Evolutionary conservation across 2,797 vertebrate species (phyloP).

Genomic region (Typhlichthys subterraneus): DNA sequence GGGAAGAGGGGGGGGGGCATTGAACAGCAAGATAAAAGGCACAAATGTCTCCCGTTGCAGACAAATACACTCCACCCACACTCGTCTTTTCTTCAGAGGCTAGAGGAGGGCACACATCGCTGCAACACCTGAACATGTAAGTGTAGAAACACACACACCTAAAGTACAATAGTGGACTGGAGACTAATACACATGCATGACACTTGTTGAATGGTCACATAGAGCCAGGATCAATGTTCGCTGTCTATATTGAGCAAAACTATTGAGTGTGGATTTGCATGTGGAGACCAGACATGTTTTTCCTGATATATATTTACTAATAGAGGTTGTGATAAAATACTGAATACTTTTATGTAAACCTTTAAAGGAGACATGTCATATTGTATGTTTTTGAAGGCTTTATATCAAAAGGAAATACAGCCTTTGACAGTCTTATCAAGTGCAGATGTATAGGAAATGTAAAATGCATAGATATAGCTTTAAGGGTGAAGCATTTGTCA

Average conservation of each 20-base stretch:
- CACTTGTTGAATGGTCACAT: constrained; percentile 65
- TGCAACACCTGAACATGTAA: constrained; percentile 51
- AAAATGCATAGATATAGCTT: no score
- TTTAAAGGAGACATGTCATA: no score
- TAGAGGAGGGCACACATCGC: constrained; percentile 8
- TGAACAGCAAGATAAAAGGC: constrained; percentile 68
- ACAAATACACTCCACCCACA: constrained; percentile 38
- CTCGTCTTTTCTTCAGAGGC: constrained; percentile 18
- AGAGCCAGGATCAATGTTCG: constrained; percentile 40
- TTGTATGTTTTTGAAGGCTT: no score
- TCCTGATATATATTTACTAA: neutral
- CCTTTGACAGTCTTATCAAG: no score
- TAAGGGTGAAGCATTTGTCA: no score
- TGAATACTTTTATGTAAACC: no score
- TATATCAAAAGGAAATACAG: no score
- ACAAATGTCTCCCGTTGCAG: constrained; percentile 57
- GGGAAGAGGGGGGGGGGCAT: constrained; percentile 57
- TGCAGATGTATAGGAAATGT: no score
- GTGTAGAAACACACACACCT: constrained; percentile 42
- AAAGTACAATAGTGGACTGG: constrained; percentile 40
- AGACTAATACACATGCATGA: constrained; percentile 6
- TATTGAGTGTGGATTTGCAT: constrained; percentile 7
- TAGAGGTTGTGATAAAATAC: neutral
- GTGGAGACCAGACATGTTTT: neutral
- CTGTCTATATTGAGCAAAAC: neutral